Percentiles rank a stretch among this genome's conserved stretches.
These are phyloP conservation scores for Cyrtodaria siliqua DNA, from an alignment of 2,888 invertebrate genomes.

Conservation along the genomic window DNA sequence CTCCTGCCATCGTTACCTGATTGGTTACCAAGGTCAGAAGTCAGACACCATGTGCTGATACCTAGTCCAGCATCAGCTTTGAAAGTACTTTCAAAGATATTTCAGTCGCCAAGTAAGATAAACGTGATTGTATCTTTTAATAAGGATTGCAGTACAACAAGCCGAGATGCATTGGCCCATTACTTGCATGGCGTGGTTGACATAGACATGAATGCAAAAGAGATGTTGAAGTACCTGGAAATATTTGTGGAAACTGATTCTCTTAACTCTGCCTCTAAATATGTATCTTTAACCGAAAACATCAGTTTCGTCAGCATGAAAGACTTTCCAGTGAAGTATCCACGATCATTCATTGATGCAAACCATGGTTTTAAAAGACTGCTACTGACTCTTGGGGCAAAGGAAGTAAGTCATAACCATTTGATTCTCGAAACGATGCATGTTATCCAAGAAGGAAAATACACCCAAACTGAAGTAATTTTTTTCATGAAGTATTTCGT, in stretches of 20 bases:
- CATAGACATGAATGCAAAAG: neutral
- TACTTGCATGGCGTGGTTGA: neutral
- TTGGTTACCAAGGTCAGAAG: slow-evolving; percentile 7
- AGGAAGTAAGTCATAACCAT: neutral
- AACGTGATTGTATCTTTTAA: neutral
- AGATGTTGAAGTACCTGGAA: neutral
- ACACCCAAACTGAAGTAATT: slow-evolving; percentile 13
- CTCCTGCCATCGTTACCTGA: slow-evolving; percentile 6
- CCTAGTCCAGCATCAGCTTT: no score
- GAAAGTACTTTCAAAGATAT: neutral
- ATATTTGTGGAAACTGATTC: slow-evolving; percentile 1
- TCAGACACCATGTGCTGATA: neutral
- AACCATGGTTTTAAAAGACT: neutral
- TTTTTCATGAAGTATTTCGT: slow-evolving; percentile 43
- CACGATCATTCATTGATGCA: neutral
- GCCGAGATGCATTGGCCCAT: neutral
- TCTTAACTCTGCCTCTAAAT: neutral
- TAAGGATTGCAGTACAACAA: neutral
- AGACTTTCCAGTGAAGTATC: slow-evolving; percentile 9
- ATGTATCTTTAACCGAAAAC: neutral
- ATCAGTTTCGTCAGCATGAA: neutral
- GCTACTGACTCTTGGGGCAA: slow-evolving; percentile 7
- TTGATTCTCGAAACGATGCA: slow-evolving; percentile 2
- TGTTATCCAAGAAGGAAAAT: neutral
- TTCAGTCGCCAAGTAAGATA: neutral